A percentile compares a stretch with the other conserved stretches of the same genome.
Conservation (phyloP, 2,888 invertebrate genomes). For the Osedax fenrisi region DNA sequence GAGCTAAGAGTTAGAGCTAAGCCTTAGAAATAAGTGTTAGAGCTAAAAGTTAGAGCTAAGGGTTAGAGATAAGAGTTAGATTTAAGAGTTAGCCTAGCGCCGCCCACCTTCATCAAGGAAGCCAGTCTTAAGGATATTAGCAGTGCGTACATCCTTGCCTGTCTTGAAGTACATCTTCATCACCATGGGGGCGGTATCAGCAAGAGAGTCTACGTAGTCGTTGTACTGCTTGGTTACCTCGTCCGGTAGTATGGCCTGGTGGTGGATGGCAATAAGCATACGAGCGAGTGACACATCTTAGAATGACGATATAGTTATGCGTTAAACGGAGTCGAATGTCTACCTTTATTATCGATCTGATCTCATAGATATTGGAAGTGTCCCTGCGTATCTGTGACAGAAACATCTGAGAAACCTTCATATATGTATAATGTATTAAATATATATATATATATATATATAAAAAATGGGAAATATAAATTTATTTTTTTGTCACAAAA, state of each 20-base stretch:
- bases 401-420: neutral
- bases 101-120: constrained; percentile 35
- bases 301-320: no score
- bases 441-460: no score
- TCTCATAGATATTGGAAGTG: neutral
- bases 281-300: no score
- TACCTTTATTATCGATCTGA: neutral
- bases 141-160: constrained; percentile 39
- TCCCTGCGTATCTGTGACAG: neutral
- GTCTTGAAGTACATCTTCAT: constrained; percentile 45
- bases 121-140: constrained; percentile 42
- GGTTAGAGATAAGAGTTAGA: no score
- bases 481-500: no score
- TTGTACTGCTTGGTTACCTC: constrained; percentile 37
- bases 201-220: constrained; percentile 34
- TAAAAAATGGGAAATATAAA: no score
- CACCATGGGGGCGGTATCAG: constrained; percentile 36
- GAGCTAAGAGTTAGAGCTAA: no score
- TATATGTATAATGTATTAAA: neutral
- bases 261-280: no score
- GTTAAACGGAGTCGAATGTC: no score
- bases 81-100: no score
- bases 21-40: no score
- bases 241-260: constrained; percentile 31
- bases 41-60: no score